phyloP scores from a whole-genome alignment of 2,113 vertebrate species.

The Dascyllus trimaculatus region DNA sequence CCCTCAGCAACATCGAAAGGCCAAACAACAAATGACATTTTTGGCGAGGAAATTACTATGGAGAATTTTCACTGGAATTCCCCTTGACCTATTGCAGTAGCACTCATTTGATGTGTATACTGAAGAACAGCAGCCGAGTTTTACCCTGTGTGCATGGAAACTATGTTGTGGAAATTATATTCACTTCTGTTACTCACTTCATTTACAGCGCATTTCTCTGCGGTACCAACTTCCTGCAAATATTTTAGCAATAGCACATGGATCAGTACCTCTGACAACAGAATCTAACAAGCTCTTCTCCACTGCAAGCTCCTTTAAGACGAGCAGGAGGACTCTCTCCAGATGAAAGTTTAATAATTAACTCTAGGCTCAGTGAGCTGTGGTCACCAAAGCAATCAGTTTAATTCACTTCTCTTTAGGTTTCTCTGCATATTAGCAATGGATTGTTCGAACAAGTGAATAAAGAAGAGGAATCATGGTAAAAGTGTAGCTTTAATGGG shows the following conservation, averaged over 20 bases:
- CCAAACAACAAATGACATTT: slow-evolving; percentile 38
- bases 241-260: slow-evolving; percentile 6
- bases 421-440: slow-evolving; percentile 20
- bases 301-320: slow-evolving; percentile 1
- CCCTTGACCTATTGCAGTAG: slow-evolving; percentile 14
- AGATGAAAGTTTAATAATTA: slow-evolving; percentile 54
- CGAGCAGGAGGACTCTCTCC: slow-evolving; percentile 17
- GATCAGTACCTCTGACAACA: slow-evolving; percentile 14
- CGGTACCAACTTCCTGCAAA: slow-evolving; percentile 1
- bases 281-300: not conserved
- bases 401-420: slow-evolving; percentile 35
- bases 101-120: not conserved
- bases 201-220: slow-evolving; percentile 17
- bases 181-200: slow-evolving; percentile 6
- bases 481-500: not conserved
- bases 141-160: not conserved
- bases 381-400: slow-evolving; percentile 20
- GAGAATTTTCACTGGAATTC: slow-evolving; percentile 31
- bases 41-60: slow-evolving; percentile 12
- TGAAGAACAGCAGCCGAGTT: not conserved
- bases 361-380: slow-evolving; percentile 23
- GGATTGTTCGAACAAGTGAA: slow-evolving; percentile 10
- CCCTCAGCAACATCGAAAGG: slow-evolving; percentile 37
- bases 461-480: not conserved
- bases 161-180: slow-evolving; percentile 14